Percentiles rank a stretch among this genome's conserved stretches.
Evolutionary conservation across 2,888 invertebrate species (phyloP).

Genomic region (Molanna angustata): DNA sequence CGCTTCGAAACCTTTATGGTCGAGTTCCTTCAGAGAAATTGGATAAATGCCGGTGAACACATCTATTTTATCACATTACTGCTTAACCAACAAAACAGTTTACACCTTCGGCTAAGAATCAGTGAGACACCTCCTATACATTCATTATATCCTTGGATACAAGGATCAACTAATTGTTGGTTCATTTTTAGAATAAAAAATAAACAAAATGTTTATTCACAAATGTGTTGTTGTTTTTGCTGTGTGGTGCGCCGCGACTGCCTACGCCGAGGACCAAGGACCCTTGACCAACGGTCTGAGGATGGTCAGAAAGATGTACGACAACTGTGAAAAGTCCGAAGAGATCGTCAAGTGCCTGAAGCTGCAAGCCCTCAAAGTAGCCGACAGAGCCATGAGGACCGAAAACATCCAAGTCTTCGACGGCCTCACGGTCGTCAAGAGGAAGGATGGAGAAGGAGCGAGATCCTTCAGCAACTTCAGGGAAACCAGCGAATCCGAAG

Average conservation of each 20-base stretch:
- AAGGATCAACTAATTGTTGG: neutral
- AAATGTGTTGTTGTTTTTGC: constrained; percentile 28
- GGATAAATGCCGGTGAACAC: constrained; percentile 30
- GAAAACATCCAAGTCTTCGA: constrained; percentile 61
- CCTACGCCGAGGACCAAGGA: constrained; percentile 38
- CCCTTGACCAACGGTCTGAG: constrained; percentile 49
- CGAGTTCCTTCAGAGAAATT: constrained; percentile 28
- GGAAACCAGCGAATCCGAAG: constrained; percentile 55
- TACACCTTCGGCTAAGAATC: constrained; percentile 4
- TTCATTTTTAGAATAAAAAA: neutral
- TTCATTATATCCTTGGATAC: constrained; percentile 15
- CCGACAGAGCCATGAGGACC: constrained; percentile 62
- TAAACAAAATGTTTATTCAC: constrained; percentile 17
- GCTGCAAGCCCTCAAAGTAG: constrained; percentile 63
- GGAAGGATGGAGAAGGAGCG: constrained; percentile 43
- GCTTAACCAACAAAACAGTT: constrained; percentile 23
- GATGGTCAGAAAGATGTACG: constrained; percentile 55
- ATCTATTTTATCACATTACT: constrained; percentile 23
- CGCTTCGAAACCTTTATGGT: constrained; percentile 57
- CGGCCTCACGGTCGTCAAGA: constrained; percentile 58
- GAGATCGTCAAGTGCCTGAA: constrained; percentile 70
- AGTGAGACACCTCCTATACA: neutral
- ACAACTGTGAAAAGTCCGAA: constrained; percentile 61
- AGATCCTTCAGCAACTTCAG: constrained; percentile 48
- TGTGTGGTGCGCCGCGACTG: constrained; percentile 29